Base-by-base conservation (phyloP, 2,113 vertebrate genomes). In the Oreotrochilus melanogaster region DNA sequence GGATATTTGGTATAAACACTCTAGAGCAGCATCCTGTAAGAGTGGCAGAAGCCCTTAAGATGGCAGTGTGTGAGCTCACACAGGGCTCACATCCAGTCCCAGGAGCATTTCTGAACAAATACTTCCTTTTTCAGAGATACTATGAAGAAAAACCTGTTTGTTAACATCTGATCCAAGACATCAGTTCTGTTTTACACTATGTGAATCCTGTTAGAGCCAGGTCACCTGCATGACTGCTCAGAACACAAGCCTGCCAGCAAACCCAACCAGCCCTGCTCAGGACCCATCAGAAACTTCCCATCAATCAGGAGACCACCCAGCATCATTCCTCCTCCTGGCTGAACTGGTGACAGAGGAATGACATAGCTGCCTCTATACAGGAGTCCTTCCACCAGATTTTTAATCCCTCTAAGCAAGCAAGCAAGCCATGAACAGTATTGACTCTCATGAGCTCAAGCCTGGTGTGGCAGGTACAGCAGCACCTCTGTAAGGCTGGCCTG, bases 31-130 rank as follows among this genome's bases (percentile, higher is more conserved):
- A 73, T 27, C 50, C 85, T 88, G 75, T 5, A 67, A 83, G 64
- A 92, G 72, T 78, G 86, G 48, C 72, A 11, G 8, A 58, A 24
- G 27, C 56, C 94, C 95, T 95, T 93, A 79, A 97, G 95, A 94
- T 62, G 86, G 83, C 92, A 97, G 64, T 66, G 56, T 83, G 72
- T 1, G 18, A 87, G 61, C 83, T 95, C 88, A 54, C 47, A 56
- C 4, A 2, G 45, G 67, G 60, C 71, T 91, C 31, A 2, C 25
- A 58, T 21, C 67, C 75, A 80, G 60, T 30, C 31, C 67, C 21
- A 2, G 56, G 15, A 92, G 47, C 24, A 25, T 58, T 90, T 86
- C 71, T 73, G 78, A 92, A 48, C 45, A 65, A 70, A 78, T 11
- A n/a, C 47, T 92, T 94, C 79, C 75, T 50, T 80, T 71, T 56